Base-by-base conservation (phyloP, 2,888 invertebrate species). In the Podotricha telesiphe region DNA sequence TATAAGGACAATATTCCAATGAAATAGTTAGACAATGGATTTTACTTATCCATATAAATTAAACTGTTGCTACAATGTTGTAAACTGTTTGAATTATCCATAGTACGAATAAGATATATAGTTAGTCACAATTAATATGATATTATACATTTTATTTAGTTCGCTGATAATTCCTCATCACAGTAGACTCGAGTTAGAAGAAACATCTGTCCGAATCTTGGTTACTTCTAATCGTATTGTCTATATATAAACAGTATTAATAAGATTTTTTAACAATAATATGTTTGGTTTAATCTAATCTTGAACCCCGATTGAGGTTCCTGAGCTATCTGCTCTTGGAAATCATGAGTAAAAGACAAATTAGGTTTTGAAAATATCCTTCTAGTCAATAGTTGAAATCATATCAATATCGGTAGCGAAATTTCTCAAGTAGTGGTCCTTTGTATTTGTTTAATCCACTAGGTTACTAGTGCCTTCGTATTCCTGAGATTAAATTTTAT, bases 381-480 rank as follows among this genome's bases (percentile, higher is more conserved):
- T 76, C 75, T 89, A 87, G 86, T 83, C 86, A 86, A 89, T 88
- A 88, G 86, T 84, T 83, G 73, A 78, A 87, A 75, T 86, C 89
- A 90, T 91, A 91, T 90, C 89, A 89, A 51, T 71, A 68, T 65
- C 20, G 69, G 62, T 68, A 72, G 70, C 69, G 47, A 66, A 67
- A 61, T 53, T 59, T 64, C 55, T 68, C 50, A 66, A 34, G 66
- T 70, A 72, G 70, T 65, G 51, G 34, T 66, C 48, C 68, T 17
- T 64, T 73, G 62, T 68, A 56, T 69, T 70, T 74, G 8, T 73
- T 71, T 73, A 62, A 80, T 77, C 79, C 89, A 88, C 89, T 91
- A 91, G 91, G 76, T 81, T 79, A 84, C 88, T 91, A 89, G 91
- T 91, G 92, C 91, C 91, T 92, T 92, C 86, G 79, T 82, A 66